Percentiles rank a stretch among this genome's conserved stretches.
These are phyloP conservation scores for Nannospalax galili DNA, from an alignment of 2,113 vertebrate species.

Conservation along the genomic window DNA sequence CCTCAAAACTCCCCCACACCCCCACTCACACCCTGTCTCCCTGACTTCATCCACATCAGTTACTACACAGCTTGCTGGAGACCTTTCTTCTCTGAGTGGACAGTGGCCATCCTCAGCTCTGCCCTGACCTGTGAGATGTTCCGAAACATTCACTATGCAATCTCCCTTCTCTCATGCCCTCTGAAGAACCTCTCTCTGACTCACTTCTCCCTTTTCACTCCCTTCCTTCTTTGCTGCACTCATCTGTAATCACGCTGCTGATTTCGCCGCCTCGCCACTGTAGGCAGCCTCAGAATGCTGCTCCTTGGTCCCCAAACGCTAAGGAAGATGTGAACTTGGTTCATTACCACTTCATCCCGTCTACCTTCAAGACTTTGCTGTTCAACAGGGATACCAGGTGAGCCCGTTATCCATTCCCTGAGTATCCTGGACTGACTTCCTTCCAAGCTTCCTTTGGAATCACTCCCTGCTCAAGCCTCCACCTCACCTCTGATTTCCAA, in stretches of 20 bases:
- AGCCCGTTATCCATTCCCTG: too few relatives aligned
- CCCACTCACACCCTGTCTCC: background rate
- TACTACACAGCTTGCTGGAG: background rate
- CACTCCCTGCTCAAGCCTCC: background rate
- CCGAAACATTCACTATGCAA: constrained; percentile 44
- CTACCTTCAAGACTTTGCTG: too few relatives aligned
- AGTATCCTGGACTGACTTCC: background rate
- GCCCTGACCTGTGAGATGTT: background rate
- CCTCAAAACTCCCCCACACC: background rate
- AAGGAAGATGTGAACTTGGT: background rate
- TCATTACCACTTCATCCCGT: background rate
- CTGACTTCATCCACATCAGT: background rate
- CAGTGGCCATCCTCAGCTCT: too few relatives aligned
- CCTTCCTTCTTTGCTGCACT: background rate
- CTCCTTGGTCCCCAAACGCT: background rate
- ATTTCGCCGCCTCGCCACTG: background rate
- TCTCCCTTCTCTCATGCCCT: constrained; percentile 49
- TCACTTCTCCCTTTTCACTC: constrained; percentile 1
- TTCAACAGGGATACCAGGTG: background rate
- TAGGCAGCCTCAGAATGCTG: background rate
- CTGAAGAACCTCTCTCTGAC: constrained; percentile 30
- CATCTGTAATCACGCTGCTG: background rate
- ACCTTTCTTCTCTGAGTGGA: background rate
- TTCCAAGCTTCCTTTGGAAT: background rate
- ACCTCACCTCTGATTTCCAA: background rate